These are phyloP conservation scores for Acleris sparsana DNA, from an alignment of 2,888 invertebrate species.

Conservation along the genomic window DNA sequence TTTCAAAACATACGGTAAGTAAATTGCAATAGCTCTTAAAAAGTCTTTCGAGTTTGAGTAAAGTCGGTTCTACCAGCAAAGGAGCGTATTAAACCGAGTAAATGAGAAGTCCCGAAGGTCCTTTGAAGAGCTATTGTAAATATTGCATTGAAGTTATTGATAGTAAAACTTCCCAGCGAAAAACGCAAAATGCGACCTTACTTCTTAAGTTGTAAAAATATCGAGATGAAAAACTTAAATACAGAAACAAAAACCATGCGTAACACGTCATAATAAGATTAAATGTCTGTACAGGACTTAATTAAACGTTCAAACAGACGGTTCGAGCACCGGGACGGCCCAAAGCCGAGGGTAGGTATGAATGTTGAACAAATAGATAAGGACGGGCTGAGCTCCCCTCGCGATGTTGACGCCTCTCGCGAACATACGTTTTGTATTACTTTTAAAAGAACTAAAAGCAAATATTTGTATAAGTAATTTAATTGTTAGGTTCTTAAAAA, in stretches of 20 bases:
- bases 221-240: background rate
- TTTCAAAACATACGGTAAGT: too few relatives aligned
- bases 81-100: too few relatives aligned
- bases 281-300: conserved; percentile 11
- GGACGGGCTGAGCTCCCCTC: conserved; percentile 36
- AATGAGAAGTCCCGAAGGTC: too few relatives aligned
- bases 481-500: background rate
- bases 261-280: conserved; percentile 1
- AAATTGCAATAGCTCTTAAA: too few relatives aligned
- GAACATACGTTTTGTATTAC: conserved; percentile 17
- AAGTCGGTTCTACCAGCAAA: too few relatives aligned
- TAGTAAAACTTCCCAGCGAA: too few relatives aligned
- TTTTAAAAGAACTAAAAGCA: background rate
- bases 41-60: too few relatives aligned
- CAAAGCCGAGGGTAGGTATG: conserved; percentile 48
- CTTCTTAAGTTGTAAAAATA: too few relatives aligned
- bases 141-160: too few relatives aligned
- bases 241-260: background rate
- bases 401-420: conserved; percentile 15
- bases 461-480: background rate
- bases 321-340: conserved; percentile 37
- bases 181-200: too few relatives aligned
- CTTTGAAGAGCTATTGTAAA: too few relatives aligned
- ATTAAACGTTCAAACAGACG: conserved; percentile 43
- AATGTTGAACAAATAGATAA: conserved; percentile 65